Conservation (phyloP, 2,888 invertebrate species). For the Eulithis testata region DNA sequence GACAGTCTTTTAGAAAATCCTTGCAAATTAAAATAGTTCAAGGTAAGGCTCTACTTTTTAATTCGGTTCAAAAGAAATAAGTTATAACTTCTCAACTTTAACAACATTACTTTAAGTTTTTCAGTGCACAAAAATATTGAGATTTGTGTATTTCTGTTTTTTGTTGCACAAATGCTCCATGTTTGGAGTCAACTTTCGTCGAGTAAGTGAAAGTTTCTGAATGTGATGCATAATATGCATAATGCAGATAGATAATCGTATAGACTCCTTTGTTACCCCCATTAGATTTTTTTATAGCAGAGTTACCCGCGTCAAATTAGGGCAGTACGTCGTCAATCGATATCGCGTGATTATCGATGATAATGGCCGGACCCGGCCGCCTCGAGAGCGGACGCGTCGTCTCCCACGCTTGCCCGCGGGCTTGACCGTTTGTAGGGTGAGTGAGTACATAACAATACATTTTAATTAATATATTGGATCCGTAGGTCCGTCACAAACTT, state of each 20-base stretch:
- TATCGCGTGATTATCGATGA: constrained; percentile 80
- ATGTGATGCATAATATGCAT: too few relatives aligned
- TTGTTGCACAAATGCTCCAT: not conserved
- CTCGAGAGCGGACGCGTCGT: constrained; percentile 41
- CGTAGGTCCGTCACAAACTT: constrained; percentile 18
- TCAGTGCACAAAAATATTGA: too few relatives aligned
- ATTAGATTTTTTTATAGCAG: constrained; percentile 21
- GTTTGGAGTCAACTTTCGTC: not conserved
- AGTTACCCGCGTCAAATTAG: constrained; percentile 43
- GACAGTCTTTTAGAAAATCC: not conserved
- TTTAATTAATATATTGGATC: constrained; percentile 30
- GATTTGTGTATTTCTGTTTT: too few relatives aligned
- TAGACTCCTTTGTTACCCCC: constrained; percentile 5
- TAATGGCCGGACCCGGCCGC: constrained; percentile 55
- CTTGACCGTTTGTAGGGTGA: constrained; percentile 29
- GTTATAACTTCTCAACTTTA: too few relatives aligned
- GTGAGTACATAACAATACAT: constrained; percentile 26
- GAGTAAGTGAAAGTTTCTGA: too few relatives aligned
- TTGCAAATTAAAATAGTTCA: constrained; percentile 5
- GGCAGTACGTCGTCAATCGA: constrained; percentile 57
- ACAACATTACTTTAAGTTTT: too few relatives aligned
- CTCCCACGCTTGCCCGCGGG: constrained; percentile 48
- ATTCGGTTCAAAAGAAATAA: not conserved
- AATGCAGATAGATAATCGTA: not conserved
- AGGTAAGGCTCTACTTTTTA: not conserved